Evolutionary conservation across 2,113 vertebrate genomes (phyloP), one percentile per base, ranked within the genome.

Genomic region (Phylloscopus trochiloides): DNA sequence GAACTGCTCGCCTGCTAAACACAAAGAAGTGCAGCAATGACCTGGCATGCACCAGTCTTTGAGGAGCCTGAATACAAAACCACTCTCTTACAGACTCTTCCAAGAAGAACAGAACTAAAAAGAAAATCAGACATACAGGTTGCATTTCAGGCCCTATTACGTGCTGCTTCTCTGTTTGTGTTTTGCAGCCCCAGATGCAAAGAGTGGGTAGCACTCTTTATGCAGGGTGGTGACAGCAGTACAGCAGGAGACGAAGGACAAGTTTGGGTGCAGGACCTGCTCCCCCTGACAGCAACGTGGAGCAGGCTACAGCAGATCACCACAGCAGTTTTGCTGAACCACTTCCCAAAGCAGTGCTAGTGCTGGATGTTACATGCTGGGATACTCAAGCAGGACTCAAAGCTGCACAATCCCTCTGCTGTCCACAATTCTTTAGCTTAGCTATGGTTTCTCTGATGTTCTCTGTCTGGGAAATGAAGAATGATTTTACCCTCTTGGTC

Each of bases 271-370:
- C 6, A 26, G 59, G 29, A 13, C 9, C 5, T 26, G 36, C 15
- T 86, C 7, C 13, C 13, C 25, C 10, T 50, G 29, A n/a, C 14
- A 66, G n/a, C 34, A 81, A 52, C 0, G 0, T 28, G 19, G 47
- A 50, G 19, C 7, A 70, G 51, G 22, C 38, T 63, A 9, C 16
- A 61, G 59, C 28, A 62, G 34, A 55, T 84, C 43, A 34, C 42
- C 3, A 1, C 32, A 50, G 47, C 8, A n/a, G 14, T 47, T 88
- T 72, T 72, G n/a, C 58, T 26, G 80, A 76, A 45, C 36, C 18
- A 3, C 57, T 77, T 71, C 45, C 45, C 24, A 52, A 74, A 87
- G 13, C 45, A 29, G 5, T 38, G 14, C 36, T 77, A 10, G 5
- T 38, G 25, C 32, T 66, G 51, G 17, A 7, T 34, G 3, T 34